These are phyloP conservation scores for Troglohyphantes excavatus DNA, from an alignment of 2,888 invertebrate genomes.

Conservation along the genomic window DNA sequence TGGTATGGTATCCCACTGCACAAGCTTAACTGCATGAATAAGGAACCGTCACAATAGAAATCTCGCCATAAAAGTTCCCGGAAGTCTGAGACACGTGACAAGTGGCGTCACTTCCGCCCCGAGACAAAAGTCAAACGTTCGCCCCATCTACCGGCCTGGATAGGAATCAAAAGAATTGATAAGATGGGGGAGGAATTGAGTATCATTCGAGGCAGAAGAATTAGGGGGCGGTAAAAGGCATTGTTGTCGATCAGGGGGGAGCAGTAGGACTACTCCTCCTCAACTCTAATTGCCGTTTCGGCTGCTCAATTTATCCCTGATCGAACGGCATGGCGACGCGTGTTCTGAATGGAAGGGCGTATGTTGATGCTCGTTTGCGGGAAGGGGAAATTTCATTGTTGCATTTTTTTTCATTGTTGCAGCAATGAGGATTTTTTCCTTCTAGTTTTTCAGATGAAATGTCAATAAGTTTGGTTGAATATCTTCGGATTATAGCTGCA, in stretches of 20 bases:
- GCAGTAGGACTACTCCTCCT: constrained; percentile 48
- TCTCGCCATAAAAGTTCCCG: constrained; percentile 42
- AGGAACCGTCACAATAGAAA: constrained; percentile 32
- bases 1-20: too few relatives aligned
- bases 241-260: constrained; percentile 6
- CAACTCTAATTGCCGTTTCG: constrained; percentile 64
- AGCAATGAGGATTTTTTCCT: too few relatives aligned
- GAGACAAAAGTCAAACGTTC: constrained; percentile 77
- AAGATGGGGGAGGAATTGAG: neutral
- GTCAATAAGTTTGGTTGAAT: too few relatives aligned
- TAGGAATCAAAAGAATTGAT: constrained; percentile 48
- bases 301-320: constrained; percentile 71
- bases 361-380: constrained; percentile 42
- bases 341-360: constrained; percentile 20
- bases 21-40: too few relatives aligned
- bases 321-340: constrained; percentile 47
- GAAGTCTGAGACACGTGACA: constrained; percentile 75
- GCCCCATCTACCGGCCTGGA: constrained; percentile 74
- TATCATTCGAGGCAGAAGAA: neutral
- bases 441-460: too few relatives aligned
- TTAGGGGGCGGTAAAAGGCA: constrained; percentile 3
- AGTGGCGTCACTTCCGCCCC: constrained; percentile 75
- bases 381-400: neutral
- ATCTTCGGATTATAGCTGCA: too few relatives aligned
- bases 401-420: neutral